A percentile compares a stretch with the other conserved stretches of the same genome.
These are phyloP conservation scores for Pachyrhynchus sulphureomaculatus DNA, from an alignment of 1,140 invertebrate genomes.

Conservation along the genomic window DNA sequence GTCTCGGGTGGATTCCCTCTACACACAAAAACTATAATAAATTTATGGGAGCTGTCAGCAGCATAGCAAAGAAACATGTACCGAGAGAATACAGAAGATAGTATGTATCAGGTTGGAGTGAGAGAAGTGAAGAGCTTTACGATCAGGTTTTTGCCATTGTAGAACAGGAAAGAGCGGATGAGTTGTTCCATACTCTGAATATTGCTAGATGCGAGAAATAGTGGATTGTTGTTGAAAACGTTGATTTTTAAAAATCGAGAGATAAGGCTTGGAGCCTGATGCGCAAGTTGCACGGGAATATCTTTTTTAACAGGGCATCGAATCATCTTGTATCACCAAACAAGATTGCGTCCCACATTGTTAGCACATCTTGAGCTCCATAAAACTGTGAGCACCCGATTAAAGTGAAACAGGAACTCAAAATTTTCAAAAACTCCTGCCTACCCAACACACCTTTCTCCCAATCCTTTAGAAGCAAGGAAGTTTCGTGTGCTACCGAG, in stretches of 20 bases:
- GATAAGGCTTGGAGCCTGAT: too few relatives aligned
- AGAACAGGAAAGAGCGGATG: constrained; percentile 4
- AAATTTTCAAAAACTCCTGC: too few relatives aligned
- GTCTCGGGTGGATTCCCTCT: constrained; percentile 11
- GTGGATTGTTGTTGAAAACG: constrained; percentile 2
- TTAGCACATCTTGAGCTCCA: too few relatives aligned
- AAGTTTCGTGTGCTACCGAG: too few relatives aligned
- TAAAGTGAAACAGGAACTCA: neutral
- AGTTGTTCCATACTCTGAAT: constrained; percentile 11
- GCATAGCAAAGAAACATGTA: constrained; percentile 19
- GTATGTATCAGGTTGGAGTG: constrained; percentile 11
- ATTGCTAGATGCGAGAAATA: constrained; percentile 14
- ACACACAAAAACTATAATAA: constrained; percentile 8
- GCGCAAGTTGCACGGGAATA: too few relatives aligned
- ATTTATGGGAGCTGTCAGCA: constrained; percentile 16
- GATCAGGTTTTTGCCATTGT: neutral
- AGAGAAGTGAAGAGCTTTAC: constrained; percentile 12
- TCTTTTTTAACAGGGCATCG: too few relatives aligned
- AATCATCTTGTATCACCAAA: too few relatives aligned
- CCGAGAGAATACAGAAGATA: constrained; percentile 3
- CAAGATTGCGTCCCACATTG: too few relatives aligned
- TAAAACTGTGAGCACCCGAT: neutral
- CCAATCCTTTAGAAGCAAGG: too few relatives aligned
- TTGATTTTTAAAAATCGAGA: constrained; percentile 25
- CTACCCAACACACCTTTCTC: too few relatives aligned